phyloP scores from a whole-genome alignment of 2,888 invertebrate genomes.

The Drosophila paucipuncta region DNA sequence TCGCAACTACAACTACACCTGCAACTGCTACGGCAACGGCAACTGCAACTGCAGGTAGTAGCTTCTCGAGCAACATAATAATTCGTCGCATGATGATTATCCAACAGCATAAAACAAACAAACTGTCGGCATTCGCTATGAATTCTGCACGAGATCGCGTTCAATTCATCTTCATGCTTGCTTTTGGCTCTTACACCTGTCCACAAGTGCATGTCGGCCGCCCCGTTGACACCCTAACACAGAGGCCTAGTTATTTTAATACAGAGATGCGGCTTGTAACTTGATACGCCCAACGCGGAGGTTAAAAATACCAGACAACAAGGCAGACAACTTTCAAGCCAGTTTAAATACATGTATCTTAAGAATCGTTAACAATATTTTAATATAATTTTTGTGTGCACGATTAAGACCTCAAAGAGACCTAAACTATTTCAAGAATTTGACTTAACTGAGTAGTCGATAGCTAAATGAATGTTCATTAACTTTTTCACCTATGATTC shows the following conservation, averaged over 20 bases:
- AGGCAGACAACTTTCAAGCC: slow-evolving; percentile 60
- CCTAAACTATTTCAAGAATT: slow-evolving; percentile 26
- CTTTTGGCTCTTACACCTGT: slow-evolving; percentile 32
- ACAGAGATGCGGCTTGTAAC: slow-evolving; percentile 53
- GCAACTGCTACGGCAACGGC: slow-evolving; percentile 24
- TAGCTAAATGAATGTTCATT: slow-evolving; percentile 28
- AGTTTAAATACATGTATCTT: slow-evolving; percentile 13
- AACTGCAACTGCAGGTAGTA: slow-evolving; percentile 8
- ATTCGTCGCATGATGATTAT: slow-evolving; percentile 51
- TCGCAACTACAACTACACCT: slow-evolving; percentile 36
- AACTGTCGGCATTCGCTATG: slow-evolving; percentile 36
- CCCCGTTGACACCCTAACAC: slow-evolving; percentile 75
- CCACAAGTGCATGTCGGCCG: slow-evolving; percentile 33
- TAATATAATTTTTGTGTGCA: neutral
- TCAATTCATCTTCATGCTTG: slow-evolving; percentile 29
- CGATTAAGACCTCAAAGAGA: slow-evolving; percentile 20
- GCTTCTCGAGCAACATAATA: slow-evolving; percentile 12
- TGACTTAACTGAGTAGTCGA: slow-evolving; percentile 27
- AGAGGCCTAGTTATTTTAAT: slow-evolving; percentile 62
- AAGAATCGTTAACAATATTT: neutral
- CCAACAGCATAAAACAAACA: slow-evolving; percentile 39
- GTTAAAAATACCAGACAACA: slow-evolving; percentile 25
- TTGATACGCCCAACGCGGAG: slow-evolving; percentile 50
- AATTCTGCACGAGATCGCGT: slow-evolving; percentile 39
- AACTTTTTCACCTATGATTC: slow-evolving; percentile 33